A percentile compares a stretch with the other conserved stretches of the same genome.
Evolutionary conservation across 2,888 invertebrate genomes (phyloP).

Genomic region (Heliothis peltigera): DNA sequence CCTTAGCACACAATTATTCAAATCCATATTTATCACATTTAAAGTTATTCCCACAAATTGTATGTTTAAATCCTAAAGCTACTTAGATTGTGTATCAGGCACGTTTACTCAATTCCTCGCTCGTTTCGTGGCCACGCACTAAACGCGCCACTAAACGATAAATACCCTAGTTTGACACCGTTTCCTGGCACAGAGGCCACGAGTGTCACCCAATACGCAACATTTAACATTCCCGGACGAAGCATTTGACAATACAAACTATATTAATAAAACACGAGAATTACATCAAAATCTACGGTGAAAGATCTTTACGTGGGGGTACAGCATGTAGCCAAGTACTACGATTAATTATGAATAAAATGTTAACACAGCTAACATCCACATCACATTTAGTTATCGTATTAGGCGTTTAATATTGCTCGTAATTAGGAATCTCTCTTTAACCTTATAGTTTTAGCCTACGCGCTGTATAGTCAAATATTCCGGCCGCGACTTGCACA

Average conservation of each 20-base stretch:
- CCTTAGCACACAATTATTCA: neutral
- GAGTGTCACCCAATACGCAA: conserved; percentile 36
- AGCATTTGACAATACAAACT: conserved; percentile 52
- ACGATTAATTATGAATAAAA: conserved; percentile 46
- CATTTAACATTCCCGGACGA: conserved; percentile 33
- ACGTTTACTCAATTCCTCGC: conserved; percentile 3
- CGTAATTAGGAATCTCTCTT: conserved; percentile 58
- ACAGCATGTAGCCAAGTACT: conserved; percentile 39
- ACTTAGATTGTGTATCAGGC: neutral
- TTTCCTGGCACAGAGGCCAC: conserved; percentile 65
- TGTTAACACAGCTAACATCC: conserved; percentile 54
- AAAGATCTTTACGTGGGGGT: conserved; percentile 39
- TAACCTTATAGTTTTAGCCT: conserved; percentile 50
- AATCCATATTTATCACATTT: neutral
- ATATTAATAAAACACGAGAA: conserved; percentile 52
- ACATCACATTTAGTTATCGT: conserved; percentile 56
- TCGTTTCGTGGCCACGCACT: conserved; percentile 27
- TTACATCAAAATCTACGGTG: conserved; percentile 49
- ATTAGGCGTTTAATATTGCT: conserved; percentile 56
- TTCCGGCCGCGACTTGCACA: conserved; percentile 55
- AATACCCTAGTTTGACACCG: conserved; percentile 81
- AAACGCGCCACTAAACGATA: conserved; percentile 54
- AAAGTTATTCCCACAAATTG: neutral
- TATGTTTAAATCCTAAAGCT: neutral
- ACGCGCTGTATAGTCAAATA: conserved; percentile 45